Evolutionary conservation across 2,113 vertebrate genomes (phyloP).

Genomic region (Mus musculus): DNA sequence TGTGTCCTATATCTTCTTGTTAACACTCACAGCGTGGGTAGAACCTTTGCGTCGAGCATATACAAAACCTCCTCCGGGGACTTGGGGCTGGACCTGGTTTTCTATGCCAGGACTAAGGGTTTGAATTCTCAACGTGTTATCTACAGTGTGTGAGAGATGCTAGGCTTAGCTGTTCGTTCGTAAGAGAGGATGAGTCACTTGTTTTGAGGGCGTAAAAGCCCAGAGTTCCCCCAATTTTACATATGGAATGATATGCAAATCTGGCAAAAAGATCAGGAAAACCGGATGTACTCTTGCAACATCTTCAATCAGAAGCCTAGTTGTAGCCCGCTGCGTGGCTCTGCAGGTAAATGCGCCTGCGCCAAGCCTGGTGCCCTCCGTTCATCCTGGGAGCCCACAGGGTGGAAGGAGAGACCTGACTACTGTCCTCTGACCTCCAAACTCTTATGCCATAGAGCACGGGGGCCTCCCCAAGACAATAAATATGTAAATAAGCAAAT

Average conservation of each 20-base stretch:
- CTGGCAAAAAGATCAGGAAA: constrained; percentile 20
- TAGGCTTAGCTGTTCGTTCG: background rate
- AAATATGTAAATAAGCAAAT: background rate
- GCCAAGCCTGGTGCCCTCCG: background rate
- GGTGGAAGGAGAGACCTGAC: background rate
- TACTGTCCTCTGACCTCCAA: background rate
- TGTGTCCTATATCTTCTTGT: constrained; percentile 64
- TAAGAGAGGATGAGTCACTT: background rate
- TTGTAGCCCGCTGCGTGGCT: background rate
- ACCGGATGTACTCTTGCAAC: background rate
- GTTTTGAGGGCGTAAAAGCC: background rate
- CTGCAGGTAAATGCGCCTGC: background rate
- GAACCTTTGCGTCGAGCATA: background rate
- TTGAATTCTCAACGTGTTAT: background rate
- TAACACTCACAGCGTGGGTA: constrained; percentile 22
- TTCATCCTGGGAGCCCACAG: background rate
- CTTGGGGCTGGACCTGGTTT: background rate
- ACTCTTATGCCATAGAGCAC: background rate
- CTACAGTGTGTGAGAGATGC: background rate
- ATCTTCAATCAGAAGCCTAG: background rate
- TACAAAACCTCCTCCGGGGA: background rate
- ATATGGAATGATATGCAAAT: background rate
- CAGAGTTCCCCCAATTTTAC: background rate
- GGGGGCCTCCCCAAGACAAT: background rate
- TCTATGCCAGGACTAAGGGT: background rate